Evolutionary conservation across 2,888 invertebrate genomes (phyloP).

Genomic region (Caenorhabditis imperialis): DNA sequence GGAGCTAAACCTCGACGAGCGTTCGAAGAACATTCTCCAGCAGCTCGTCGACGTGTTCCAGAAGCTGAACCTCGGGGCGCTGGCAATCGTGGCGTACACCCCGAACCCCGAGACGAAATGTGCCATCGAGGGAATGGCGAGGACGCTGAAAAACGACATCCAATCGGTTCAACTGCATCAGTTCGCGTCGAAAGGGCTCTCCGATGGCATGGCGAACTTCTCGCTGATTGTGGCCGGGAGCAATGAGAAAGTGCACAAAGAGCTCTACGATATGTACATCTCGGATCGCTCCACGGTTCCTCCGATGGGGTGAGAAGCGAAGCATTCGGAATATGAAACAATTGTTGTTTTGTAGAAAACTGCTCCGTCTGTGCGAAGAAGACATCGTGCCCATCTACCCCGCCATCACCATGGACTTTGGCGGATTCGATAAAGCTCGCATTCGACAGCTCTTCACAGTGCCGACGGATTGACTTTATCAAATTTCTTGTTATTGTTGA

Average conservation of each 20-base stretch:
- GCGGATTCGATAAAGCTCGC: constrained; percentile 55
- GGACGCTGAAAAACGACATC: constrained; percentile 25
- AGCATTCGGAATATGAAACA: neutral
- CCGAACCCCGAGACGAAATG: constrained; percentile 58
- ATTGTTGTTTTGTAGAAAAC: constrained; percentile 27
- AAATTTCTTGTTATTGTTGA: neutral
- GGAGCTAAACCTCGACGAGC: constrained; percentile 43
- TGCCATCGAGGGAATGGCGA: constrained; percentile 38
- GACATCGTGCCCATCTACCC: constrained; percentile 41
- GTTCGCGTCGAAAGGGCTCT: constrained; percentile 55
- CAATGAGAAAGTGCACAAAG: constrained; percentile 31
- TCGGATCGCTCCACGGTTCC: constrained; percentile 48
- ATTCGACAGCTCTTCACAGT: constrained; percentile 30
- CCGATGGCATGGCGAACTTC: constrained; percentile 55
- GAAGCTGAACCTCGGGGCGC: constrained; percentile 44
- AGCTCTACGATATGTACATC: constrained; percentile 42
- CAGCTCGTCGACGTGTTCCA: constrained; percentile 36
- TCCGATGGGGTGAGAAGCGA: constrained; percentile 50
- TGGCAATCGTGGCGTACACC: constrained; percentile 59
- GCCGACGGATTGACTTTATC: constrained; percentile 10
- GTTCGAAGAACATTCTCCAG: constrained; percentile 48
- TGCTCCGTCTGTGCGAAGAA: constrained; percentile 46
- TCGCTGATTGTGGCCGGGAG: constrained; percentile 52
- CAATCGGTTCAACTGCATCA: constrained; percentile 38
- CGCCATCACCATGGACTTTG: constrained; percentile 58